Percentiles rank a stretch among this genome's conserved stretches.
Evolutionary conservation across 2,888 invertebrate species (phyloP).

Genomic region (Alsophila aescularia): DNA sequence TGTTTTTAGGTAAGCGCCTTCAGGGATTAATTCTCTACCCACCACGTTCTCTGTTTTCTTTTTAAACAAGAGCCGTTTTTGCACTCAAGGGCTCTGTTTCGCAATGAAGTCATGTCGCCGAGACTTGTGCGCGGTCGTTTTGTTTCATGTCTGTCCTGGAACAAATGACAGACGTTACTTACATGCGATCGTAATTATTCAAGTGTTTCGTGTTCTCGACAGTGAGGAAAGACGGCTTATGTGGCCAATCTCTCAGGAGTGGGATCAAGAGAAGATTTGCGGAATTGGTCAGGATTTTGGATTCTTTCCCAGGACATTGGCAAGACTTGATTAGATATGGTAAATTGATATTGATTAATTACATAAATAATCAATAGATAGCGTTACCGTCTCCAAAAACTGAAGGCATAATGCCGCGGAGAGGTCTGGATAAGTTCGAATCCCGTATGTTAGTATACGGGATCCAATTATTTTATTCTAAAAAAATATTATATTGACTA

Average conservation of each 20-base stretch:
- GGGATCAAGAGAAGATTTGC: not conserved
- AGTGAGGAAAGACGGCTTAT: slow-evolving; percentile 48
- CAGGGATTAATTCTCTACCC: slow-evolving; percentile 34
- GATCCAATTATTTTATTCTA: no score
- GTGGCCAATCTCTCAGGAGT: slow-evolving; percentile 7
- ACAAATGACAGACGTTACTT: slow-evolving; percentile 37
- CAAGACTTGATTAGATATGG: not conserved
- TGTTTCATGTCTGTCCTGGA: slow-evolving; percentile 28
- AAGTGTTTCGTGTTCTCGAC: slow-evolving; percentile 56
- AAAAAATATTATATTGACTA: no score
- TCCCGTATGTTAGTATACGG: no score
- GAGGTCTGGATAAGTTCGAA: no score
- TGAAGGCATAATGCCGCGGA: no score
- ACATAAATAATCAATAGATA: no score
- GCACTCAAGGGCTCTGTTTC: slow-evolving; percentile 27
- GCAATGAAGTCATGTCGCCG: slow-evolving; percentile 26
- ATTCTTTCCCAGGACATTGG: not conserved
- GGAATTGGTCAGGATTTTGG: not conserved
- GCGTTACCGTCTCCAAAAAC: no score
- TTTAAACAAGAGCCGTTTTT: slow-evolving; percentile 27
- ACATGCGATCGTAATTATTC: slow-evolving; percentile 36
- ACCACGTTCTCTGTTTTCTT: slow-evolving; percentile 23
- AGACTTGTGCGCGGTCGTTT: slow-evolving; percentile 24
- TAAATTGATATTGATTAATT: no score
- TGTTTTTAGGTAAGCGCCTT: slow-evolving; percentile 31